Evolutionary conservation across 2,797 vertebrate genomes (phyloP).

Genomic region (Spinibarbus caldwelli): DNA sequence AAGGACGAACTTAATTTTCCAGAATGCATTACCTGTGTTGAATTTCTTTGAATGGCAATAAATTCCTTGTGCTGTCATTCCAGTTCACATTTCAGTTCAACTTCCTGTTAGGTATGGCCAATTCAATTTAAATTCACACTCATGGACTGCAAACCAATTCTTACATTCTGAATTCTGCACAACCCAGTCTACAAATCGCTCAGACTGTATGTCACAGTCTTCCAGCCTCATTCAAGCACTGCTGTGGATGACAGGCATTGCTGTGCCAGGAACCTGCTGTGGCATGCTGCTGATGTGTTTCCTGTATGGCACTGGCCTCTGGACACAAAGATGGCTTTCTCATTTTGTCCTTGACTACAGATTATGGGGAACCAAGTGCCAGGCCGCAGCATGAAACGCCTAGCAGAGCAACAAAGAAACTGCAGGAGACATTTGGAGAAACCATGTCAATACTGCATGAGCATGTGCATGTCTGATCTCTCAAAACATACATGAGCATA

Average conservation of each 20-base stretch:
- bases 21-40: neutral
- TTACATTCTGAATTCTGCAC: neutral
- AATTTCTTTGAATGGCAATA: neutral
- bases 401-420: slow-evolving; percentile 40
- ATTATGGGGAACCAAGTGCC: slow-evolving; percentile 52
- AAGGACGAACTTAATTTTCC: neutral
- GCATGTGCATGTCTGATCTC: slow-evolving; percentile 1
- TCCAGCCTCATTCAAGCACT: slow-evolving; percentile 50
- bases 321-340: slow-evolving; percentile 39
- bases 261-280: slow-evolving; percentile 53
- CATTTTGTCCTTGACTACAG: slow-evolving; percentile 56
- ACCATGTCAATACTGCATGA: slow-evolving; percentile 29
- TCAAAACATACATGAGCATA: neutral
- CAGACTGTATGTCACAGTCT: neutral
- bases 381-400: slow-evolving; percentile 55
- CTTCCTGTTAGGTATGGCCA: neutral
- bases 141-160: neutral
- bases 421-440: slow-evolving; percentile 22
- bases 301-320: slow-evolving; percentile 54
- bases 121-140: neutral
- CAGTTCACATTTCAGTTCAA: neutral
- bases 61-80: neutral
- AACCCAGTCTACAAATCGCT: neutral
- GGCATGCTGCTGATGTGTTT: slow-evolving; percentile 55
- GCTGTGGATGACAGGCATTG: slow-evolving; percentile 45